Conservation (phyloP, 1,140 invertebrate genomes). For the Phenacoccus solenopsis region DNA sequence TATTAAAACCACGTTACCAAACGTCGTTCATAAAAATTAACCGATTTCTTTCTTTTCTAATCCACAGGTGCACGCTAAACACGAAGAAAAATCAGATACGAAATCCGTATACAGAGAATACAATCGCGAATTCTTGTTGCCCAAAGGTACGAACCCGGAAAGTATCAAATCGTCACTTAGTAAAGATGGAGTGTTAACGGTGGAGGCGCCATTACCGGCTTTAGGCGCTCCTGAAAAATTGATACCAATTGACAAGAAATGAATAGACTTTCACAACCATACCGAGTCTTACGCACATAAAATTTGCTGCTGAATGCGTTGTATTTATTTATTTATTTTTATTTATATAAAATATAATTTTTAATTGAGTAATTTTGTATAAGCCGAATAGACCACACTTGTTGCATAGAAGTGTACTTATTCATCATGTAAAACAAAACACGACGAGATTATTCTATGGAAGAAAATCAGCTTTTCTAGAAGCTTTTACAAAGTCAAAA, state of each 20-base stretch:
- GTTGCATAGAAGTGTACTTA: no score
- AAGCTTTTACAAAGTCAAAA: no score
- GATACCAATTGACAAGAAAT: slow-evolving; percentile 47
- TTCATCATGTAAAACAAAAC: no score
- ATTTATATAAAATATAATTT: not conserved
- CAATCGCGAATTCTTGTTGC: slow-evolving; percentile 87
- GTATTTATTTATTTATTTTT: not conserved
- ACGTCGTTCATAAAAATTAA: no score
- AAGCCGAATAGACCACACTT: not conserved
- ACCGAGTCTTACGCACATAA: not conserved
- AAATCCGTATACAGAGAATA: slow-evolving; percentile 91
- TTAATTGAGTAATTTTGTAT: not conserved
- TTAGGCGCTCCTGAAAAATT: slow-evolving; percentile 55
- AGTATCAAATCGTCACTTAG: slow-evolving; percentile 78
- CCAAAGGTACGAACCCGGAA: slow-evolving; percentile 85
- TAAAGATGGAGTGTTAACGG: slow-evolving; percentile 84
- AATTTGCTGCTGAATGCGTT: not conserved
- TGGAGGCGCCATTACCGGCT: slow-evolving; percentile 80
- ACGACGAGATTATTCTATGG: no score
- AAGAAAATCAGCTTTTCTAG: no score
- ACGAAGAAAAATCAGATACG: slow-evolving; percentile 88
- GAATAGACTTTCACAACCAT: not conserved
- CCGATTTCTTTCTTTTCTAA: slow-evolving; percentile 31
- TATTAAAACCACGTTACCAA: no score
- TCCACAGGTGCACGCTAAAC: slow-evolving; percentile 80